phyloP scores from a whole-genome alignment of 2,113 vertebrate genomes.

The Rhineura floridana region DNA sequence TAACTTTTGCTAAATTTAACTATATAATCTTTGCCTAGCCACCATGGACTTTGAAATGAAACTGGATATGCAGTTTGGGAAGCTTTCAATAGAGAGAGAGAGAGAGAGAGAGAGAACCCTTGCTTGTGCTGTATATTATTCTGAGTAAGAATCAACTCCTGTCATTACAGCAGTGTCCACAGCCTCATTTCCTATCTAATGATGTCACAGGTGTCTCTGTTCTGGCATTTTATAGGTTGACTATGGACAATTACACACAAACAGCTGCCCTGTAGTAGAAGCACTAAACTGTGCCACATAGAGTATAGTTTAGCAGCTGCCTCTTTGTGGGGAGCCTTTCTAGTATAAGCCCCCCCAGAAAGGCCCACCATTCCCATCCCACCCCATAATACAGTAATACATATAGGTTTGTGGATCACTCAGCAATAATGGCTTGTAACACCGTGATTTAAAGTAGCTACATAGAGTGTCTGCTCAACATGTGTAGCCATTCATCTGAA shows the following conservation, averaged over 20 bases:
- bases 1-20: not conserved
- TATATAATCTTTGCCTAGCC: not conserved
- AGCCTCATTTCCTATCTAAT: constrained; percentile 1
- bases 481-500: not conserved
- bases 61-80: not conserved
- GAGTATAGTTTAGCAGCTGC: not conserved
- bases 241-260: constrained; percentile 14
- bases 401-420: not conserved
- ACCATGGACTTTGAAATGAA: not conserved
- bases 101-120: not conserved
- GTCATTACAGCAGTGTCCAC: not conserved
- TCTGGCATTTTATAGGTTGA: constrained; percentile 17
- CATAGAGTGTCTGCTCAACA: not conserved
- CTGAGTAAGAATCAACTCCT: not conserved
- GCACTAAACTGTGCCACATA: not conserved
- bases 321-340: not conserved
- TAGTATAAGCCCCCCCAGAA: not conserved
- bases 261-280: constrained; percentile 2
- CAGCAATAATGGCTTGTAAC: not conserved
- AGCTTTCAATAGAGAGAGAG: not conserved
- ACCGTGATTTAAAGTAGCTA: not conserved
- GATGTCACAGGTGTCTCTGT: constrained; percentile 12
- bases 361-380: not conserved
- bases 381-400: not conserved
- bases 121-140: not conserved